Base-by-base conservation (phyloP, 2,888 invertebrate species). In the Axea sp. region DNA sequence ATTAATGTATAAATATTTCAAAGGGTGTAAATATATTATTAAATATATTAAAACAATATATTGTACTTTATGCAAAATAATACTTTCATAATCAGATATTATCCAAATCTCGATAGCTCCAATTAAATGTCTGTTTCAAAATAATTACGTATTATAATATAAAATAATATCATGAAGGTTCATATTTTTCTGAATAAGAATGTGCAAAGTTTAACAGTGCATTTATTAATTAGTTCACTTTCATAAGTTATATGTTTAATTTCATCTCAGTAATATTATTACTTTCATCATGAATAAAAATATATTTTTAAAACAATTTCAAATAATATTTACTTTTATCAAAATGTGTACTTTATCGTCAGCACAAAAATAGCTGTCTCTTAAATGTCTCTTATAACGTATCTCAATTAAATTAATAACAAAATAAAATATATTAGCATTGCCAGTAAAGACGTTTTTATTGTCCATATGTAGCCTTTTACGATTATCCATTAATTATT, bases 401-500 rank as follows among this genome's bases (percentile, higher is more conserved):
- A 17, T 11, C 3, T 17, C 12, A 15, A 15, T 8, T 9, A 11
- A 26, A 26, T 11, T 2, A 3, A 19, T 26, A 26, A 14, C 11
- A 53, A 59, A 31, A 33, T 59, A 19, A n/a, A n/a, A n/a, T n/a
- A n/a, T n/a, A n/a, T n/a, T n/a, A n/a, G n/a, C n/a, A n/a, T n/a
- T n/a, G n/a, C n/a, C n/a, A n/a, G n/a, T n/a, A 3, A 2, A 19
- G 19, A 19, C 4, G 2, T 3, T 19, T 55, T 67, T 59, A 59
- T 68, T 68, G 51, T 59, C 51, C 2, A 19, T 4, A 4, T 19
- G 4, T n/a, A n/a, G n/a, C n/a, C n/a, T 17, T 33, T 26, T 31
- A 19, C 11, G 60, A 65, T 60, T 67, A 67, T 55, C 47, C 43
- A 24, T 60, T 35, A 47, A 41, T 73, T 67, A 60, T 73, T 73